Evolutionary conservation across 2,888 invertebrate species (phyloP).

Genomic region (Caenorhabditis zanzibari): DNA sequence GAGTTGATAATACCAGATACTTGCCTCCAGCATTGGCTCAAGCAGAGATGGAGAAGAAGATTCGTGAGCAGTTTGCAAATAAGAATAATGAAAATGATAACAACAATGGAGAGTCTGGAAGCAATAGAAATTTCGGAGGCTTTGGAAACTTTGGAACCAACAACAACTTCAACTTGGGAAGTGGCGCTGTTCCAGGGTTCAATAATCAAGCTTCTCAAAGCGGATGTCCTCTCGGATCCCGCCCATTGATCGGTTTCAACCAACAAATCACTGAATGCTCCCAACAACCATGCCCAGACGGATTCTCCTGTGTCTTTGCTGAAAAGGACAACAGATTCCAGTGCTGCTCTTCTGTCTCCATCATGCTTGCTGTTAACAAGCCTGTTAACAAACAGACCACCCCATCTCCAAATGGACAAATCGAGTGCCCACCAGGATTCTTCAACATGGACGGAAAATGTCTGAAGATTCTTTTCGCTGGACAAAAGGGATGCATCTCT

Average conservation of each 20-base stretch:
- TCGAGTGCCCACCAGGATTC: conserved; percentile 76
- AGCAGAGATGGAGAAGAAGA: conserved; percentile 62
- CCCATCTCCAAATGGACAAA: conserved; percentile 52
- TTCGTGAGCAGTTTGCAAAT: conserved; percentile 52
- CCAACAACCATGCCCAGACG: conserved; percentile 76
- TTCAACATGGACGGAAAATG: conserved; percentile 77
- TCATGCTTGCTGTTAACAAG: conserved; percentile 70
- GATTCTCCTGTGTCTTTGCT: conserved; percentile 77
- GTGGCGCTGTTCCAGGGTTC: conserved; percentile 30
- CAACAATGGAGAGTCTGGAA: conserved; percentile 34
- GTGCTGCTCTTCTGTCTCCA: conserved; percentile 75
- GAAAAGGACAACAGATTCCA: conserved; percentile 76
- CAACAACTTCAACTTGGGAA: conserved; percentile 37
- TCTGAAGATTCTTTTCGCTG: conserved; percentile 79
- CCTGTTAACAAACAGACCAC: conserved; percentile 59
- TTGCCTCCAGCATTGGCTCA: conserved; percentile 68
- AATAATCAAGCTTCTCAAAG: conserved; percentile 43
- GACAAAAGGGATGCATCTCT: conserved; percentile 82
- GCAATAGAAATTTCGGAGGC: conserved; percentile 11
- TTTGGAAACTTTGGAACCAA: conserved; percentile 42
- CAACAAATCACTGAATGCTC: conserved; percentile 73
- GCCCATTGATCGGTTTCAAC: conserved; percentile 73
- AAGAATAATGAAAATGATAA: conserved; percentile 34
- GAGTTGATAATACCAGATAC: conserved; percentile 61
- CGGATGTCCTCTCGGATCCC: conserved; percentile 73